A percentile compares a stretch with the other conserved stretches of the same genome.
These are phyloP conservation scores for Dexiosoma caninum DNA, from an alignment of 2,888 invertebrate species.

Conservation along the genomic window DNA sequence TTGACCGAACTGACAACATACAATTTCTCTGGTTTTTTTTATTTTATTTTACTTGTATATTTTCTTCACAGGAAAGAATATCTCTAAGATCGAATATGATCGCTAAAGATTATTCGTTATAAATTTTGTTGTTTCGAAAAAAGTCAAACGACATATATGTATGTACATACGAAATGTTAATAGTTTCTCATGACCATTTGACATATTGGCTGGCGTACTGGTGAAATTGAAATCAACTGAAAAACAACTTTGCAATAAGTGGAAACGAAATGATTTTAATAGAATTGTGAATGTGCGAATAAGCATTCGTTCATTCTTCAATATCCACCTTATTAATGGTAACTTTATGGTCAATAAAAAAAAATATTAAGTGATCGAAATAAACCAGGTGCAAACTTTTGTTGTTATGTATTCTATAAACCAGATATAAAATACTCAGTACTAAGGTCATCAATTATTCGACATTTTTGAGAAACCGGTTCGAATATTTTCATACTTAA, in stretches of 20 bases:
- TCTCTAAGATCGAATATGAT: background rate
- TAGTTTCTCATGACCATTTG: slow-evolving; percentile 4
- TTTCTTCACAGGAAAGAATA: background rate
- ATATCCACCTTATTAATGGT: background rate
- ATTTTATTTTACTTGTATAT: background rate
- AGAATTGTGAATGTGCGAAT: background rate
- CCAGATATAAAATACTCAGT: too few species aligned
- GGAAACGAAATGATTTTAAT: background rate
- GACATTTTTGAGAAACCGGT: too few species aligned
- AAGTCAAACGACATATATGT: too few species aligned
- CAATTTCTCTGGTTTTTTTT: background rate
- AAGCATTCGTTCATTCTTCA: background rate
- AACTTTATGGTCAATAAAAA: background rate
- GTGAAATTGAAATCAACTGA: background rate
- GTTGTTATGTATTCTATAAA: too few species aligned
- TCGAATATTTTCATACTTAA: too few species aligned
- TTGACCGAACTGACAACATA: background rate
- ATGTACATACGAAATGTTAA: background rate
- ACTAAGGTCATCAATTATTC: too few species aligned
- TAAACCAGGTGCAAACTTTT: too few species aligned
- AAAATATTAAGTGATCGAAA: background rate
- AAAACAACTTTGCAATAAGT: background rate
- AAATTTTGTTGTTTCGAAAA: background rate
- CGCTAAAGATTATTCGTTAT: background rate
- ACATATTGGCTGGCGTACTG: slow-evolving; percentile 12